Conservation (phyloP, 2,113 vertebrate genomes). For the Poeciliopsis prolifica region DNA sequence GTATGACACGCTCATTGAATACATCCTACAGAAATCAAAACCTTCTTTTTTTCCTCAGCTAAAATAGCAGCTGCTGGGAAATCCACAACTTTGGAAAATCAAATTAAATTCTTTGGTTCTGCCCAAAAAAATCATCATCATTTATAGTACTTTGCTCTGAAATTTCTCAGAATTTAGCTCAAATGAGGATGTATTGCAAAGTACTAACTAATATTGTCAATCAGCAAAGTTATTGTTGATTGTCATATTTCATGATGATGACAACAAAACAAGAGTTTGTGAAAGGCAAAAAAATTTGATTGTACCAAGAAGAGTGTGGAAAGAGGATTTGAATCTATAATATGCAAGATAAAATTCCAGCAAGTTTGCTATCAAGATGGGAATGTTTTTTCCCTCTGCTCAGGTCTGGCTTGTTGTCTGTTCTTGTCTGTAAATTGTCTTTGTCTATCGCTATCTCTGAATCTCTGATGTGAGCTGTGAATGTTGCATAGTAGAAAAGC, state of each 20-base stretch:
- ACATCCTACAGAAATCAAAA: neutral
- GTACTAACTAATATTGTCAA: no score
- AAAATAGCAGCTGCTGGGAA: neutral
- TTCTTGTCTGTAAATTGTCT: conserved; percentile 12
- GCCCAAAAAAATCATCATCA: neutral
- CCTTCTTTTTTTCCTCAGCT: neutral
- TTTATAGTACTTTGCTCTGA: no score
- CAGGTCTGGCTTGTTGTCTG: conserved; percentile 23
- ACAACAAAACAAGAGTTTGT: neutral
- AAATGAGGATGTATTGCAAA: no score
- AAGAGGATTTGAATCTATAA: conserved; percentile 41
- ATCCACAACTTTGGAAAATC: neutral
- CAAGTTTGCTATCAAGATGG: conserved; percentile 43
- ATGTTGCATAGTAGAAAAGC: conserved; percentile 28
- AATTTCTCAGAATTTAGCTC: no score
- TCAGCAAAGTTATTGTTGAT: no score
- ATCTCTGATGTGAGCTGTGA: conserved; percentile 32
- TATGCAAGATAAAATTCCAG: conserved; percentile 64
- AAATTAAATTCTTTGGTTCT: neutral
- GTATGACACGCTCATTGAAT: neutral
- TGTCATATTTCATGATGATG: neutral
- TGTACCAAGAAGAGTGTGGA: conserved; percentile 61
- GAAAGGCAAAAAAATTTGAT: conserved; percentile 26
- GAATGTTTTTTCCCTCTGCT: conserved; percentile 28
- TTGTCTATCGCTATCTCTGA: conserved; percentile 40